Evolutionary conservation across 2,797 vertebrate genomes (phyloP), one percentile per base, ranked within the genome.

Genomic region (Ctenochaetus hawaiiensis): DNA sequence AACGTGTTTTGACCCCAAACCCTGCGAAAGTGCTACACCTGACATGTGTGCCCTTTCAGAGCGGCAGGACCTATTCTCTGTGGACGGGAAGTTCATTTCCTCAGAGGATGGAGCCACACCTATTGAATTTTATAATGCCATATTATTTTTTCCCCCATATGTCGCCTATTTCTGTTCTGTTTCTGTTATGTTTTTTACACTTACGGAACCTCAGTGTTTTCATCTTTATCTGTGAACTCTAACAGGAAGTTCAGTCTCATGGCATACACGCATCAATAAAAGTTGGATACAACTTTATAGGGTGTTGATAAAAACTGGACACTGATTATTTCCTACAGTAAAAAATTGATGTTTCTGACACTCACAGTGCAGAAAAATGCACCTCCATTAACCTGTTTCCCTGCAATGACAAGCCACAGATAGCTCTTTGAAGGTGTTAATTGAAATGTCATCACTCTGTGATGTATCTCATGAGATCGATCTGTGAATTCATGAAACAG

Each of bases 361-460:
- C 23, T 47, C 45, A 1, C 1, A 0, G 8, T 20, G 64, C 72
- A 58, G 30, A n/a, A 65, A 57, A 57, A 70, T 41, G n/a, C 1
- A 12, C 45, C 52, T 67, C 26, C 13, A 6, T 13, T 69, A 65
- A 78, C 78, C 75, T 60, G 49, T 72, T 67, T 78, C 30, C 11
- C 45, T 39, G 53, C 60, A 18, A 47, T 66, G n/a, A 17, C 22
- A 20, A 84, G 72, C 75, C 7, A 34, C 69, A 72, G 49, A 67
- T 48, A 43, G 57, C 61, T 80, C 71, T 81, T 43, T 44, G 22
- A 75, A 86, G 86, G 91, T 80, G 91, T 85, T 90, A 88, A 93
- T 91, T 90, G 65, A 89, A 91, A 81, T 89, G 84, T 84, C 90
- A 91, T 83, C 89, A 77, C 89, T 87, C 70, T 47, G 20, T 53